Percentiles rank a stretch among this genome's conserved stretches.
Evolutionary conservation across 2,113 vertebrate species (phyloP).

Genomic region (Lepus timidus): DNA sequence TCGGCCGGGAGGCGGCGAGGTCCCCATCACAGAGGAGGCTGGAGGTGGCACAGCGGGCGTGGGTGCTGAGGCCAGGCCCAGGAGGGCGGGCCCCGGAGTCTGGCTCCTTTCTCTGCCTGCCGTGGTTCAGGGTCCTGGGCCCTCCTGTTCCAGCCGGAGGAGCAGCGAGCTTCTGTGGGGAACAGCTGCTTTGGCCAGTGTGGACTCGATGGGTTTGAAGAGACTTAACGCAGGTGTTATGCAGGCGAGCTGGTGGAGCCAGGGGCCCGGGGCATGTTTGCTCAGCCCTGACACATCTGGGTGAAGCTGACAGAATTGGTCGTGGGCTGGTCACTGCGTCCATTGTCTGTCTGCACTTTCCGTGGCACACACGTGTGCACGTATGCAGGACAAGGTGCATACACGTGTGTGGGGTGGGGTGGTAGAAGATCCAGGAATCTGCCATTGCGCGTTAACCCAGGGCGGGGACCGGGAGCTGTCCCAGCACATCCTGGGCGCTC

Average conservation of each 20-base stretch:
- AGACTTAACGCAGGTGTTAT: background rate
- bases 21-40: no score
- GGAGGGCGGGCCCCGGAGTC: no score
- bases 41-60: no score
- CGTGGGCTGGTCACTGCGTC: background rate
- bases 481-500: background rate
- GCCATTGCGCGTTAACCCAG: background rate
- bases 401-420: background rate
- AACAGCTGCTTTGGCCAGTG: background rate
- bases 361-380: background rate
- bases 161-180: background rate
- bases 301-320: background rate
- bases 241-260: background rate
- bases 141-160: background rate
- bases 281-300: no score
- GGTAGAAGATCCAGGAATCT: background rate
- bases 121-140: no score
- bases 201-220: background rate
- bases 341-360: background rate
- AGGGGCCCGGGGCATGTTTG: background rate
- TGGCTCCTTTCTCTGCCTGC: no score
- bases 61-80: no score
- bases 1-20: no score
- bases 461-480: background rate
- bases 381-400: no score